phyloP scores from a whole-genome alignment of 2,113 vertebrate species.

The Vimba vimba region DNA sequence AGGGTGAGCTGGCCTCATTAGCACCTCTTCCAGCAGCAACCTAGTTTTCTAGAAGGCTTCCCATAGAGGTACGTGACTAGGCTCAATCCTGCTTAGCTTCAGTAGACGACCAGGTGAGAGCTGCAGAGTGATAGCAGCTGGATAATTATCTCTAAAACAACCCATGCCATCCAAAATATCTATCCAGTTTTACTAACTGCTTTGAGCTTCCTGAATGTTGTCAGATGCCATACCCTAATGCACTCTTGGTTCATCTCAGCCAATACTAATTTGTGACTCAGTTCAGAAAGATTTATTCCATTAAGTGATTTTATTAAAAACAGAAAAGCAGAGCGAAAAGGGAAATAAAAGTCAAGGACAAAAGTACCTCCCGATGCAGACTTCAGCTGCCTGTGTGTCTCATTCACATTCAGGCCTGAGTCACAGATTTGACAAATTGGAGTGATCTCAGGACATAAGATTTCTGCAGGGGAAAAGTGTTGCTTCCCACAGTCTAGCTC shows the following conservation, averaged over 20 bases:
- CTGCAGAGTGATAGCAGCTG: too few species aligned
- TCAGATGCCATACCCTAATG: constrained; percentile 17
- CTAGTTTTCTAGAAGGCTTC: too few species aligned
- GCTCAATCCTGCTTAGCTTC: too few species aligned
- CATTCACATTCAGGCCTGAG: constrained; percentile 40
- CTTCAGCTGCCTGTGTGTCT: constrained; percentile 22
- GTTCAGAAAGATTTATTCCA: constrained; percentile 15
- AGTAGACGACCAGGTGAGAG: too few species aligned
- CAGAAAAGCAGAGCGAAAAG: neutral
- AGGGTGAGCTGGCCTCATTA: too few species aligned
- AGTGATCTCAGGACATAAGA: constrained; percentile 32
- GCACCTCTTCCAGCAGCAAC: too few species aligned
- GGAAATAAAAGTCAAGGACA: neutral
- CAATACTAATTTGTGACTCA: constrained; percentile 27
- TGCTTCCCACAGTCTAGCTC: constrained; percentile 38
- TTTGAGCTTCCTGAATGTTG: neutral
- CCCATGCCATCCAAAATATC: neutral
- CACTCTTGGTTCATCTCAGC: constrained; percentile 3
- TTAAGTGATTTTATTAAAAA: constrained; percentile 30
- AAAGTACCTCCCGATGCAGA: constrained; percentile 7
- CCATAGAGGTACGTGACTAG: too few species aligned
- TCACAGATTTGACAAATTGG: constrained; percentile 43
- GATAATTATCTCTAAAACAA: neutral
- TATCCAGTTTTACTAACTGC: neutral
- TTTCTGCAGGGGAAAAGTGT: constrained; percentile 27